A percentile compares a stretch with the other conserved stretches of the same genome.
Evolutionary conservation across 2,888 invertebrate genomes (phyloP).

Genomic region (Diarsia brunnea): DNA sequence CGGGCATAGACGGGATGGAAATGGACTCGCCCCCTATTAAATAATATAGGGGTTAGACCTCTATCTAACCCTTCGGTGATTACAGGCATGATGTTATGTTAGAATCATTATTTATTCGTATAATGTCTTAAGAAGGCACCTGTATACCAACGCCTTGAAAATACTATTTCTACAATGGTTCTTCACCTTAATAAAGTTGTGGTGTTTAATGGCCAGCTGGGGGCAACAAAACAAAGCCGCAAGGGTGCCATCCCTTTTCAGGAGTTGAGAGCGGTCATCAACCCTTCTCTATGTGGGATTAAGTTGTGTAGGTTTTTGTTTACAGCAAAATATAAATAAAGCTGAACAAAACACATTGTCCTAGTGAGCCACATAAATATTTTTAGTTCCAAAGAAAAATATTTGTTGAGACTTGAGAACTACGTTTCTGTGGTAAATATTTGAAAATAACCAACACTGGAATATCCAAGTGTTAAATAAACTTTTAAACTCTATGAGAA

Average conservation of each 20-base stretch:
- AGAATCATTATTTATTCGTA: no score
- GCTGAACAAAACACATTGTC: conserved; percentile 47
- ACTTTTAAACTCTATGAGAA: conserved; percentile 48
- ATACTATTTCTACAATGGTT: not conserved
- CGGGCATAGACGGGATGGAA: no score
- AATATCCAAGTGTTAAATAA: conserved; percentile 50
- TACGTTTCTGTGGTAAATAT: conserved; percentile 38
- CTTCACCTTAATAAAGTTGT: conserved; percentile 12
- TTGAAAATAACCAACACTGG: conserved; percentile 36
- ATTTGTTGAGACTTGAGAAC: conserved; percentile 22
- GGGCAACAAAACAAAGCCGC: conserved; percentile 16
- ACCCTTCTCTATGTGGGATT: conserved; percentile 5
- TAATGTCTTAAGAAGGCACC: no score
- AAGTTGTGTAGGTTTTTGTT: not conserved
- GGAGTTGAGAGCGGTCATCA: conserved; percentile 12
- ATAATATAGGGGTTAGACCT: no score
- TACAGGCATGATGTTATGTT: no score
- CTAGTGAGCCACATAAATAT: conserved; percentile 36
- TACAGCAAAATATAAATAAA: not conserved
- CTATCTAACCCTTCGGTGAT: no score
- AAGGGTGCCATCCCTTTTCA: conserved; percentile 33
- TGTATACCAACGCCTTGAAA: no score
- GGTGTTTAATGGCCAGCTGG: not conserved
- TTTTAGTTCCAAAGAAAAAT: conserved; percentile 35
- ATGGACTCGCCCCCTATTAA: no score